Conservation (phyloP, 2,797 vertebrate species). For the Myioborus miniatus region DNA sequence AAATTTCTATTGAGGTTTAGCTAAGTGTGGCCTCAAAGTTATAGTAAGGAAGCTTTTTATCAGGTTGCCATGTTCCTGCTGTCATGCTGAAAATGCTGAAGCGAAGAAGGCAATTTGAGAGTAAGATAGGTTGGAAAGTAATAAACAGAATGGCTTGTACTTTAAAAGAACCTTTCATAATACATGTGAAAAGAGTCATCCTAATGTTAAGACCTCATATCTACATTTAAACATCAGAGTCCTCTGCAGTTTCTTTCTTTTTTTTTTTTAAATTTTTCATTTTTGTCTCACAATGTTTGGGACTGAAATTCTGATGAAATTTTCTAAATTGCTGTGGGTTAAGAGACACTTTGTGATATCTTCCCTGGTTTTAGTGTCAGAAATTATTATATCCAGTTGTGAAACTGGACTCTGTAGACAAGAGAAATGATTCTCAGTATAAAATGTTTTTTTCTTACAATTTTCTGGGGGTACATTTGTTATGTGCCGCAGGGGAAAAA, state of each 20-base stretch:
- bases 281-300: neutral
- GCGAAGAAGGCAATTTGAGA: neutral
- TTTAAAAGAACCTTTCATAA: neutral
- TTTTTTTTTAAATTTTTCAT: neutral
- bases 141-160: neutral
- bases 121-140: neutral
- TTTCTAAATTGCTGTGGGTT: neutral
- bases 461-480: neutral
- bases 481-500: neutral
- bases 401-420: neutral
- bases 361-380: neutral
- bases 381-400: neutral
- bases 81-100: neutral
- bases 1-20: neutral
- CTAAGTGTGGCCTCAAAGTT: neutral
- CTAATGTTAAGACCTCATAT: neutral
- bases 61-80: neutral
- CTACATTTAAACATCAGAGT: neutral
- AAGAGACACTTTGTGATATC: neutral
- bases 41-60: neutral
- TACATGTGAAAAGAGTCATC: neutral
- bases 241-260: neutral
- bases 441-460: neutral
- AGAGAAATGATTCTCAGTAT: neutral
- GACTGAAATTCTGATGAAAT: neutral